Conservation (phyloP, 2,113 vertebrate genomes). For the Ictalurus furcatus region DNA sequence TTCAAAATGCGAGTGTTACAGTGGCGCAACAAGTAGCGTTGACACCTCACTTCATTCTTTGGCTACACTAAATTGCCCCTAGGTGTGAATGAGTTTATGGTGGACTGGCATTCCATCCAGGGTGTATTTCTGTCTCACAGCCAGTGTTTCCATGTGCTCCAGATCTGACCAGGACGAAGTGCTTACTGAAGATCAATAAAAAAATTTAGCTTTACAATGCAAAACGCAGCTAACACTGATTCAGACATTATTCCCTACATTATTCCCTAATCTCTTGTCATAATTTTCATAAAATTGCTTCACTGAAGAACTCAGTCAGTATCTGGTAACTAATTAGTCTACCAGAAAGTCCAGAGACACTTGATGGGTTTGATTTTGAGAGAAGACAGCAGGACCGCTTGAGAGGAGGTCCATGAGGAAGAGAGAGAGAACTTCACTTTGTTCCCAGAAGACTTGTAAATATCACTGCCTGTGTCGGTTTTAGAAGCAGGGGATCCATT, state of each 20-base stretch:
- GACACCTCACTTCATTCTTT: not conserved
- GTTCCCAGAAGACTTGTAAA: constrained; percentile 43
- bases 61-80: not conserved
- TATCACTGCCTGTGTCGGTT: constrained; percentile 28
- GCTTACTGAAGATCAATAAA: not conserved
- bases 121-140: not conserved
- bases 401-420: constrained; percentile 12
- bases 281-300: not conserved
- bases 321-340: constrained; percentile 18
- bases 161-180: not conserved
- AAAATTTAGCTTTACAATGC: not conserved
- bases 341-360: constrained; percentile 18
- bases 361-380: constrained; percentile 38
- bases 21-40: not conserved
- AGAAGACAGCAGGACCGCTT: constrained; percentile 21
- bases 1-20: not conserved
- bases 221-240: not conserved
- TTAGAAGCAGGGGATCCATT: constrained; percentile 42
- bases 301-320: not conserved
- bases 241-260: not conserved
- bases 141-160: not conserved
- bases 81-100: not conserved
- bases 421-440: not conserved
- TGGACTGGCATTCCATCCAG: not conserved
- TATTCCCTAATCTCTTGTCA: not conserved